phyloP scores from a whole-genome alignment of 2,888 invertebrate species.

The Volucella bombylans region DNA sequence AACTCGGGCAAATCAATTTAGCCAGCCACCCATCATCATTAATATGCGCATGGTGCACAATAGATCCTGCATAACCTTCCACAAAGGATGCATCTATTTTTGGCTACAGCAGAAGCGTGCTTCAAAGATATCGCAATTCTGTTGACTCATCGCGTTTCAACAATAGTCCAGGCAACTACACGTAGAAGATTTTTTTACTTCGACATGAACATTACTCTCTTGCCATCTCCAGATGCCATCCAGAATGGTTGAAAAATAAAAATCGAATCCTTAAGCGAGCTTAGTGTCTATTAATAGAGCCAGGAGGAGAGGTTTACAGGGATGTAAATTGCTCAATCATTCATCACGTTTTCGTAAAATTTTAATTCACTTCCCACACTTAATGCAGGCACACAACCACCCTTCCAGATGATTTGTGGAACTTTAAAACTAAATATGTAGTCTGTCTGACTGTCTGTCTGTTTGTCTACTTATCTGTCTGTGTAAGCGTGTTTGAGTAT shows the following conservation, averaged over 20 bases:
- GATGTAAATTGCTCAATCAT: conserved; percentile 44
- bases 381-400: background rate
- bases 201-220: conserved; percentile 47
- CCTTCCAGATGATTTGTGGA: background rate
- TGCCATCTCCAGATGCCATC: conserved; percentile 56
- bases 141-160: conserved; percentile 51
- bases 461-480: background rate
- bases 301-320: background rate
- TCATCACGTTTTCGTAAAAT: conserved; percentile 18
- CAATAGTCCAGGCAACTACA: conserved; percentile 26
- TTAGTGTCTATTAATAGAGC: conserved; percentile 34
- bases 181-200: conserved; percentile 14
- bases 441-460: conserved; percentile 18
- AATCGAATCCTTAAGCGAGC: conserved; percentile 5
- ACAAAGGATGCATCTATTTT: conserved; percentile 22
- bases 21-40: conserved; percentile 47
- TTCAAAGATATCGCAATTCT: conserved; percentile 4
- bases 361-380: conserved; percentile 39
- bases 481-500: conserved; percentile 21
- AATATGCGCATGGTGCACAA: conserved; percentile 51
- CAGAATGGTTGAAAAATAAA: conserved; percentile 31
- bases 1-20: conserved; percentile 49
- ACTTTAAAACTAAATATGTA: conserved; percentile 20
- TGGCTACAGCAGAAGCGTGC: conserved; percentile 24
- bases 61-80: conserved; percentile 6